phyloP scores from a whole-genome alignment of 2,888 invertebrate species.

The Melanostoma mellinum region DNA sequence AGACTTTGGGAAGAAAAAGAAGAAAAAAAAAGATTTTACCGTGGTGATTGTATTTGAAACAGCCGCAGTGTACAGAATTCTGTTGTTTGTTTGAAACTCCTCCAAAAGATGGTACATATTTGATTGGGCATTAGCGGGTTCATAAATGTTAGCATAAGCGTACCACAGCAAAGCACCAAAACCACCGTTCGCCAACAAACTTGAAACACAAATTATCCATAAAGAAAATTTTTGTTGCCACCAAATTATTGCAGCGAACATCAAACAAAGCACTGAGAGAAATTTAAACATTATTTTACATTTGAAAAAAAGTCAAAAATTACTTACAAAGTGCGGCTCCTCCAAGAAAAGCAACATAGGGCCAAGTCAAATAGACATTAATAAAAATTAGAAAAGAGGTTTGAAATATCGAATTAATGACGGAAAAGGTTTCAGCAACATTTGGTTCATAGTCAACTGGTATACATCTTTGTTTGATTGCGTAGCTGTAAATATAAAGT shows the following conservation, averaged over 20 bases:
- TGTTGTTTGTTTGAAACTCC: background rate
- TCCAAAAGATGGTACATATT: background rate
- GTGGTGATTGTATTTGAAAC: background rate
- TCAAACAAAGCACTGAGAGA: background rate
- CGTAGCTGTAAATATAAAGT: background rate
- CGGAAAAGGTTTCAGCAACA: background rate
- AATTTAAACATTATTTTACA: too few species aligned
- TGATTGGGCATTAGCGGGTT: background rate
- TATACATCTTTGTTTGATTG: background rate
- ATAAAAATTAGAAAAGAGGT: background rate
- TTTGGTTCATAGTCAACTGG: background rate
- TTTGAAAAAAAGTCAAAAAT: too few species aligned
- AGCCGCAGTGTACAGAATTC: background rate
- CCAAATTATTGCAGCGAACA: background rate
- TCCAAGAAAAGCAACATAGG: too few species aligned
- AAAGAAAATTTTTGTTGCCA: background rate
- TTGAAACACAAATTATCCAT: background rate
- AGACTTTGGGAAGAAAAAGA: too few species aligned
- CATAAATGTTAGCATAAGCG: background rate
- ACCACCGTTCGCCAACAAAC: background rate
- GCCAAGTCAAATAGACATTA: background rate
- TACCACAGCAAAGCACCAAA: background rate
- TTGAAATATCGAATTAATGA: background rate
- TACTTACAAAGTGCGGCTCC: too few species aligned
- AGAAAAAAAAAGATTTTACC: too few species aligned